Conservation (phyloP, 2,113 vertebrate genomes). For the Brienomyrus longianalis region DNA sequence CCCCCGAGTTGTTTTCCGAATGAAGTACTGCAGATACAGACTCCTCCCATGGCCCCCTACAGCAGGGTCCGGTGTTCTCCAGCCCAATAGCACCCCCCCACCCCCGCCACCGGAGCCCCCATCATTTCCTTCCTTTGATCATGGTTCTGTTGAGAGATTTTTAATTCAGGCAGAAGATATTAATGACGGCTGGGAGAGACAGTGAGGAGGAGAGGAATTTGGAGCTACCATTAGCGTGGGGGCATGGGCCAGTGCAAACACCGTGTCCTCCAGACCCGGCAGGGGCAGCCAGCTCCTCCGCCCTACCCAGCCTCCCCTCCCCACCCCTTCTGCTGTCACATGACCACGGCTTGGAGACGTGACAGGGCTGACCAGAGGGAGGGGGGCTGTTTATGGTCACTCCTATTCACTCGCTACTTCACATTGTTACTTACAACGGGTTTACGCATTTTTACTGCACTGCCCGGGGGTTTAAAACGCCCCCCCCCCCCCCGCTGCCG, state of each 20-base stretch:
- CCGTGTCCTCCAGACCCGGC: neutral
- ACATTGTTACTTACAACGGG: neutral
- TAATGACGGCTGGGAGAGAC: conserved; percentile 24
- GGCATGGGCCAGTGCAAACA: neutral
- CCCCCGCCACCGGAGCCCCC: conserved; percentile 21
- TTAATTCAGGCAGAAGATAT: conserved; percentile 46
- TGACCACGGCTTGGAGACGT: neutral
- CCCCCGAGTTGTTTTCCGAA: neutral
- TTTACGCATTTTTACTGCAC: neutral
- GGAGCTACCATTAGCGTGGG: neutral
- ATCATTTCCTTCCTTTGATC: conserved; percentile 45
- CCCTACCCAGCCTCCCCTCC: neutral
- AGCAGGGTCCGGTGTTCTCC: neutral
- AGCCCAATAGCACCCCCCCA: conserved; percentile 20
- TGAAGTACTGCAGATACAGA: neutral
- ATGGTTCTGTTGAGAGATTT: conserved; percentile 48
- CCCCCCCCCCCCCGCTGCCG: neutral
- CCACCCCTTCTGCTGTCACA: neutral
- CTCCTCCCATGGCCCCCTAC: neutral
- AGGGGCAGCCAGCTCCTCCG: neutral
- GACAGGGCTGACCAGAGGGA: neutral
- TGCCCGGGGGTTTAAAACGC: neutral
- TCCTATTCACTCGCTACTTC: neutral
- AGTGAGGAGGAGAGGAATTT: neutral
- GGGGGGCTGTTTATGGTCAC: neutral